Evolutionary conservation across 2,113 vertebrate genomes (phyloP), one percentile per base, ranked within the genome.

Genomic region (Gracilinanus agilis): DNA sequence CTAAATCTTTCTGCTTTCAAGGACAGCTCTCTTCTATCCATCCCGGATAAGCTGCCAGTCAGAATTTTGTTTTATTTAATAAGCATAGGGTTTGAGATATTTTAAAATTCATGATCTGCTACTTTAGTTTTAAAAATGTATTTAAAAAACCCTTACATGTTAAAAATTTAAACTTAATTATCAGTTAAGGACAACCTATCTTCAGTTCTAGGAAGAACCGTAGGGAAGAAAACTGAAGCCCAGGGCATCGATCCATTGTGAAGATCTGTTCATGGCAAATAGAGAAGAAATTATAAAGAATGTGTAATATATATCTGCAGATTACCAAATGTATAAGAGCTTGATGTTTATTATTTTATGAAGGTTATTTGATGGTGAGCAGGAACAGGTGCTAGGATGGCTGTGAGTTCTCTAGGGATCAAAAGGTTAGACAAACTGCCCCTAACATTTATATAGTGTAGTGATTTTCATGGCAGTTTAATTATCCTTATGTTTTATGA

Each of bases 351-450:
- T 97, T 95, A 95, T 97, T 98, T 97, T 93, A 44, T 93, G 96
- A 96, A 97, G 93, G 98, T 98, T 98, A 98, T 98, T 98, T 97
- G 97, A 98, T 96, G 97, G 98, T 96, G 91, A 97, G 97, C 96
- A 97, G 95, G 96, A 98, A 98, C 98, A 98, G 98, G 98, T 98
- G 96, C 93, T 96, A 75, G 96, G 98, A 98, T 94, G 96, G 97
- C 98, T 98, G 93, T 97, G 95, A 83, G 95, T 95, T 98, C 98
- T 97, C 89, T 95, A 93, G 96, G 98, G 98, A 99, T 99, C 99
- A 99, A 98, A 98, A 99, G 98, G 98, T 99, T 99, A 99, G 98
- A 98, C 98, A 99, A 99, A 98, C 98, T 98, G 98, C 97, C 97
- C 96, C 92, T 97, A 96, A 98, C 98, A 98, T 97, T 98, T 98